phyloP scores from a whole-genome alignment of 2,888 invertebrate species.

The Agriotes lineatus region DNA sequence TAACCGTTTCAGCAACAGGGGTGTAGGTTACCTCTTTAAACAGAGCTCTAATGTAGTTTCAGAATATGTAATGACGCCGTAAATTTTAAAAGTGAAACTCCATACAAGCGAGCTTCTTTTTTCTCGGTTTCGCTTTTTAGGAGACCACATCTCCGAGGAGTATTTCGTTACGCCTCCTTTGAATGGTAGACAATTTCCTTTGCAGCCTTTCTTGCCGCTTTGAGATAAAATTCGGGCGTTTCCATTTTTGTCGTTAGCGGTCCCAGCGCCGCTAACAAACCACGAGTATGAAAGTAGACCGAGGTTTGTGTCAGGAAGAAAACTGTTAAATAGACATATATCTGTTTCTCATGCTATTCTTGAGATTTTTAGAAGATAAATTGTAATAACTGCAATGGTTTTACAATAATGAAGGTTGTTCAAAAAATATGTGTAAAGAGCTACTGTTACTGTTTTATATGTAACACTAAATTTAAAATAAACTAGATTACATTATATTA shows the following conservation, averaged over 20 bases:
- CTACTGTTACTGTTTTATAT: too few species aligned
- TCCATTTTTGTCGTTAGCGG: constrained; percentile 34
- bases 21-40: not conserved
- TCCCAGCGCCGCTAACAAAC: constrained; percentile 16
- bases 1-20: not conserved
- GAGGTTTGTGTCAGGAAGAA: constrained; percentile 4
- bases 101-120: constrained; percentile 21
- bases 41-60: constrained; percentile 1
- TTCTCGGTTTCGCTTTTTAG: constrained; percentile 29
- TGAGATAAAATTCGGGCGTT: constrained; percentile 33
- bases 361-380: not conserved
- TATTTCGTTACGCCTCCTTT: constrained; percentile 37
- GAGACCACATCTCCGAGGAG: constrained; percentile 30
- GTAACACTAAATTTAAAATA: too few species aligned
- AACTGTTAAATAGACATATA: constrained; percentile 8
- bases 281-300: constrained; percentile 1
- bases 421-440: too few species aligned
- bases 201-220: constrained; percentile 26
- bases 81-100: constrained; percentile 26
- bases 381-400: too few species aligned
- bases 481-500: too few species aligned
- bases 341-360: too few species aligned
- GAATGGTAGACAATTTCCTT: constrained; percentile 37
- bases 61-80: constrained; percentile 13
- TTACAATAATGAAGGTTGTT: too few species aligned